phyloP scores from a whole-genome alignment of 2,888 invertebrate genomes.

The Automeris io region DNA sequence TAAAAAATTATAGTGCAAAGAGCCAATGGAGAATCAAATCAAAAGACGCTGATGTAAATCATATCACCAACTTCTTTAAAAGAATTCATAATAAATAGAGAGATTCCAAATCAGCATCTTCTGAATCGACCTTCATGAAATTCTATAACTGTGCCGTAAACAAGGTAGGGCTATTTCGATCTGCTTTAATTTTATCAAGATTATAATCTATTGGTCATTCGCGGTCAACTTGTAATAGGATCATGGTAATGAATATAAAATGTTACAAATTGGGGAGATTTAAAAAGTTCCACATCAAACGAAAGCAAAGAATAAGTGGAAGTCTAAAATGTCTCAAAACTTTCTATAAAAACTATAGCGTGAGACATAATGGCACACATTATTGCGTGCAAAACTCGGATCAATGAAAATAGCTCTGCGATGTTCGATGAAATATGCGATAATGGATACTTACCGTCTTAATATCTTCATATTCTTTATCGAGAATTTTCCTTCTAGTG shows the following conservation, averaged over 20 bases:
- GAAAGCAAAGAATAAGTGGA: too few relatives aligned
- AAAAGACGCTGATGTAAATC: neutral
- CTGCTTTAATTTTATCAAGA: neutral
- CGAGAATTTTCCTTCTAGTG: constrained; percentile 49
- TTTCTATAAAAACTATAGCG: too few relatives aligned
- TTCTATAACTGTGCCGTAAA: neutral
- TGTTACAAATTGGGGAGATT: too few relatives aligned
- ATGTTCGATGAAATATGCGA: neutral
- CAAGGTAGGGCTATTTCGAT: neutral
- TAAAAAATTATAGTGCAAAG: constrained; percentile 14
- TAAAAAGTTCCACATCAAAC: too few relatives aligned
- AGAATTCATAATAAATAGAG: neutral
- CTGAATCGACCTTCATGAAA: neutral
- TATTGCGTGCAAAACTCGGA: too few relatives aligned
- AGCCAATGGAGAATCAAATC: constrained; percentile 27
- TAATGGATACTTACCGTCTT: constrained; percentile 52
- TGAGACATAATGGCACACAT: too few relatives aligned
- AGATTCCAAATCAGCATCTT: neutral
- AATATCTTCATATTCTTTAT: constrained; percentile 56
- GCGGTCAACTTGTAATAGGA: too few relatives aligned
- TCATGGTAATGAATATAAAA: too few relatives aligned
- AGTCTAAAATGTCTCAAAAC: too few relatives aligned
- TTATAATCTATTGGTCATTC: too few relatives aligned
- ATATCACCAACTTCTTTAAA: neutral
- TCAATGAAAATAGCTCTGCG: constrained; percentile 4